Evolutionary conservation across 2,888 invertebrate genomes (phyloP).

Genomic region (Parnassius mnemosyne): DNA sequence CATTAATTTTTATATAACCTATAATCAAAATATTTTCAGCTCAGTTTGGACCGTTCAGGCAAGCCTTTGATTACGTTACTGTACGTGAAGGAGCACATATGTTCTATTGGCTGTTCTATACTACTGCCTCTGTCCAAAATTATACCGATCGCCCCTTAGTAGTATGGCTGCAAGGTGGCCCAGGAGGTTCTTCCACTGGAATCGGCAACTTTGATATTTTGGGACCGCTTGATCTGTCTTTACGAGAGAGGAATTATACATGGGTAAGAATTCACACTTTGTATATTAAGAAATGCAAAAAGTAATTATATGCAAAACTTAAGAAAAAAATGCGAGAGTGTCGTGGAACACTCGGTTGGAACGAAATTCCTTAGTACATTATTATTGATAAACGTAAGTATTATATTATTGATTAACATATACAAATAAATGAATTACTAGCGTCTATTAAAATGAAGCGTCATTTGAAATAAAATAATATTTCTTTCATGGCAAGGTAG

Average conservation of each 20-base stretch:
- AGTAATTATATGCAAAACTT: no score
- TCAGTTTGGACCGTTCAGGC: slow-evolving; percentile 81
- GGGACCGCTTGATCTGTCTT: slow-evolving; percentile 84
- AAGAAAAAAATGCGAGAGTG: no score
- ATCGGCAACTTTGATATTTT: slow-evolving; percentile 94
- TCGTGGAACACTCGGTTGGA: no score
- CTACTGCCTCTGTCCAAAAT: slow-evolving; percentile 80
- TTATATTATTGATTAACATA: no score
- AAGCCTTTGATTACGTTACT: slow-evolving; percentile 87
- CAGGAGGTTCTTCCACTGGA: slow-evolving; percentile 88
- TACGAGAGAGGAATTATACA: slow-evolving; percentile 85
- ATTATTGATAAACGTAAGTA: no score
- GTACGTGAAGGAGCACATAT: slow-evolving; percentile 88
- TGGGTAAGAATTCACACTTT: slow-evolving; percentile 80
- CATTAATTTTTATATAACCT: no score
- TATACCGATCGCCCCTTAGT: slow-evolving; percentile 86
- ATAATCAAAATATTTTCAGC: slow-evolving; percentile 39
- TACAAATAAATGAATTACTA: no score
- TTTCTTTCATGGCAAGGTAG: no score
- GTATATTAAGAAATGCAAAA: no score
- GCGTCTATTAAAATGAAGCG: no score
- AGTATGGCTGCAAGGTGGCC: slow-evolving; percentile 95
- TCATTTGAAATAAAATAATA: no score
- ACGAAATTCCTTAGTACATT: no score
- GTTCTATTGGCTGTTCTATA: slow-evolving; percentile 94